These are phyloP conservation scores for Typhlichthys subterraneus DNA, from an alignment of 2,797 vertebrate species.

Conservation along the genomic window DNA sequence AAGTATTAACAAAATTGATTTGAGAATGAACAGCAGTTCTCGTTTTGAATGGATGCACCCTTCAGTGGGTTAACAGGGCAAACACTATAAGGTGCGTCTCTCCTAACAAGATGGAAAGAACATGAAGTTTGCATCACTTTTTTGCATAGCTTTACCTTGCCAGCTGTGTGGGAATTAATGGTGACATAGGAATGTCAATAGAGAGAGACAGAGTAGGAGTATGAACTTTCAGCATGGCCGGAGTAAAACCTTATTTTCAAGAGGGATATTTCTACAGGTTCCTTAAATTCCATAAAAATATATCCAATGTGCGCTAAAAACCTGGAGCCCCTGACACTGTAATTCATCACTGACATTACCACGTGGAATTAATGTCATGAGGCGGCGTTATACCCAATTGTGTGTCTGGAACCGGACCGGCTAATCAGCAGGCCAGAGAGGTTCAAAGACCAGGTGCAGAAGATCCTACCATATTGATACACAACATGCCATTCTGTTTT, in stretches of 20 bases:
- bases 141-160: no score
- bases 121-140: no score
- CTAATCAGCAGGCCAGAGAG: constrained; percentile 59
- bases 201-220: no score
- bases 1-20: no score
- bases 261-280: constrained; percentile 40
- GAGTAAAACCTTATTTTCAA: constrained; percentile 5
- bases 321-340: constrained; percentile 46
- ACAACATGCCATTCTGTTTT: constrained; percentile 18
- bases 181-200: no score
- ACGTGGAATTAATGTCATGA: constrained; percentile 66
- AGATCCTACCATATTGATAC: constrained; percentile 27
- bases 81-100: no score
- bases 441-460: constrained; percentile 64
- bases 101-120: no score
- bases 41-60: no score
- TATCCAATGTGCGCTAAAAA: constrained; percentile 40
- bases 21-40: no score
- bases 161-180: no score
- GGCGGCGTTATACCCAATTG: constrained; percentile 52
- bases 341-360: constrained; percentile 62
- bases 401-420: constrained; percentile 58
- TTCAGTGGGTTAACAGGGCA: no score
- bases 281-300: constrained; percentile 1
- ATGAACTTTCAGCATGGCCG: no score